These are phyloP conservation scores for Apotomis betuletana DNA, from an alignment of 2,888 invertebrate species.

Conservation along the genomic window DNA sequence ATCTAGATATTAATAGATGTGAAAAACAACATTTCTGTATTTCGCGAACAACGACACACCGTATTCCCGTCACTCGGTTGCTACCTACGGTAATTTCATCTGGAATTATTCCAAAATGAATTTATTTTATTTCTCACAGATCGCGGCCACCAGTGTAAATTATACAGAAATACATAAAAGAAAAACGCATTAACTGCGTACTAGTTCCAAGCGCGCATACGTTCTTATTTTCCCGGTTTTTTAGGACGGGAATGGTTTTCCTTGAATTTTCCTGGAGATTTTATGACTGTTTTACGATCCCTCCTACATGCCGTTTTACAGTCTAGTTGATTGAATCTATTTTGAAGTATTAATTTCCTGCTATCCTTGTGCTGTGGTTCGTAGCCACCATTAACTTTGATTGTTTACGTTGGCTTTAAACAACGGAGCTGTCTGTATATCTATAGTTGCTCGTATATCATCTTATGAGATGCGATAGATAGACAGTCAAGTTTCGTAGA, in stretches of 20 bases:
- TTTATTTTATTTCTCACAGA: conserved; percentile 20
- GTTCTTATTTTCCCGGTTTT: not conserved
- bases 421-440: not conserved
- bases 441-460: too few relatives aligned
- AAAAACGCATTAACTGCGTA: not conserved
- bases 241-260: conserved; percentile 2
- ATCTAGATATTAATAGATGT: not conserved
- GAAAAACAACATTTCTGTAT: not conserved
- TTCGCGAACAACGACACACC: not conserved
- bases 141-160: conserved; percentile 16
- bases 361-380: conserved; percentile 14
- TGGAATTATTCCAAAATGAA: conserved; percentile 73
- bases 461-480: too few relatives aligned
- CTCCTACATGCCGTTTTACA: conserved; percentile 25
- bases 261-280: conserved; percentile 28
- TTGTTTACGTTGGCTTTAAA: conserved; percentile 12
- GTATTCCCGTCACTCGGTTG: conserved; percentile 12
- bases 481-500: too few relatives aligned
- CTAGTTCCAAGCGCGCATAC: not conserved
- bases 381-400: not conserved
- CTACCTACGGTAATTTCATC: conserved; percentile 36
- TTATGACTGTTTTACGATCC: conserved; percentile 31
- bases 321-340: conserved; percentile 26
- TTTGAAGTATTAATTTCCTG: conserved; percentile 37
- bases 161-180: not conserved